A percentile compares a stretch with the other conserved stretches of the same genome.
These are phyloP conservation scores for Pristionchus maxplancki DNA, from an alignment of 2,888 invertebrate genomes.

Conservation along the genomic window DNA sequence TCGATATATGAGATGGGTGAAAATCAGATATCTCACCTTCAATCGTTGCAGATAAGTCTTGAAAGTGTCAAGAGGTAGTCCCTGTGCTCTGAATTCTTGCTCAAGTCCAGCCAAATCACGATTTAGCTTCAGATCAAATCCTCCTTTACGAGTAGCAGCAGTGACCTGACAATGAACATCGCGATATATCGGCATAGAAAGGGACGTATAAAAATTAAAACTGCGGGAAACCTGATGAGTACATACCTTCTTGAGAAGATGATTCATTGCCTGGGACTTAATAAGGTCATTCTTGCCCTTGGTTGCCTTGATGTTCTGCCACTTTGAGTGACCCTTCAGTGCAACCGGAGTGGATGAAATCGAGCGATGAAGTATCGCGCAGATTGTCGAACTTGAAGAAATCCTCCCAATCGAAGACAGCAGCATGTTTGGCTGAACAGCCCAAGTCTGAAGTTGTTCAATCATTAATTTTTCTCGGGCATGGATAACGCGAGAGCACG, in stretches of 20 bases:
- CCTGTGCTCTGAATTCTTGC: slow-evolving; percentile 66
- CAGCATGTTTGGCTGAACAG: slow-evolving; percentile 27
- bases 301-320: slow-evolving; percentile 75
- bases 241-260: slow-evolving; percentile 63
- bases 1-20: too few relatives aligned
- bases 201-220: too few relatives aligned
- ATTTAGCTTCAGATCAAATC: slow-evolving; percentile 73
- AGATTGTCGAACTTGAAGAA: not conserved
- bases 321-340: slow-evolving; percentile 75
- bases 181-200: too few relatives aligned
- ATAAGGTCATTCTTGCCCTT: slow-evolving; percentile 74
- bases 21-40: slow-evolving; percentile 59
- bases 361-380: not conserved
- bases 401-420: slow-evolving; percentile 30
- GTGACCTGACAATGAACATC: slow-evolving; percentile 56
- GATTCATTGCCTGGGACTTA: slow-evolving; percentile 66
- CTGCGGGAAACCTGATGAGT: too few relatives aligned
- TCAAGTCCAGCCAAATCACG: slow-evolving; percentile 69
- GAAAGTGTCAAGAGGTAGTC: slow-evolving; percentile 72
- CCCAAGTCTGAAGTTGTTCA: slow-evolving; percentile 7
- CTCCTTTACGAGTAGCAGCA: slow-evolving; percentile 63
- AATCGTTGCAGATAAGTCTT: slow-evolving; percentile 67
- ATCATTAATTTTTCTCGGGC: too few relatives aligned
- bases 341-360: slow-evolving; percentile 47
- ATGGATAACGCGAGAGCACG: not conserved